Conservation (phyloP, 2,888 invertebrate genomes). For the Clitarchus hookeri region DNA sequence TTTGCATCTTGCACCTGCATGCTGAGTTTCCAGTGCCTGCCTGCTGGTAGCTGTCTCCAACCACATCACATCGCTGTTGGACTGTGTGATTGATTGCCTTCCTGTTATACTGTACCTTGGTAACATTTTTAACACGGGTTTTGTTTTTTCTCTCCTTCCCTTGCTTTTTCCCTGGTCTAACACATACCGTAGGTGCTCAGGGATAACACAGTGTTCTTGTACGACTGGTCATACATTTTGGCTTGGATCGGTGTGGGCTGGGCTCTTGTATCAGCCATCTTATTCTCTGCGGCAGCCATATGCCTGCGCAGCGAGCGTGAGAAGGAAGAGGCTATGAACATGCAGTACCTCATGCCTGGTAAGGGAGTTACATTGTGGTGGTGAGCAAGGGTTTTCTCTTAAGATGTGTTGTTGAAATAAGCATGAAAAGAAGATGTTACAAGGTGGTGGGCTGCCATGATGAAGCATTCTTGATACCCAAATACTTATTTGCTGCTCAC, state of each 20-base stretch:
- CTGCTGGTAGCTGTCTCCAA: neutral
- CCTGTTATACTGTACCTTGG: neutral
- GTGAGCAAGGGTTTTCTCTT: too few species aligned
- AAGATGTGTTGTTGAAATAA: too few species aligned
- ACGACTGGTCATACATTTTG: conserved; percentile 97
- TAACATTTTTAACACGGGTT: conserved; percentile 31
- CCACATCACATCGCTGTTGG: neutral
- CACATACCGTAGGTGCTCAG: conserved; percentile 74
- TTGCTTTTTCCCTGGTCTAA: conserved; percentile 27
- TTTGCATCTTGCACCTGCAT: conserved; percentile 10
- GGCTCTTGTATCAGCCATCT: conserved; percentile 87
- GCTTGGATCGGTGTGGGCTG: conserved; percentile 96
- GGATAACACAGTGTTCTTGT: conserved; percentile 82
- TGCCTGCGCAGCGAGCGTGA: conserved; percentile 92
- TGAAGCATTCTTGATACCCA: too few species aligned
- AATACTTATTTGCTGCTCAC: too few species aligned
- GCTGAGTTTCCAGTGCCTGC: neutral
- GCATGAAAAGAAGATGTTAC: too few species aligned
- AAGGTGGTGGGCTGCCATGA: too few species aligned
- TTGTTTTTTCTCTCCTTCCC: conserved; percentile 43
- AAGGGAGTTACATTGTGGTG: conserved; percentile 48
- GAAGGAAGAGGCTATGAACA: conserved; percentile 93
- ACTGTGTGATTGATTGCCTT: too few species aligned
- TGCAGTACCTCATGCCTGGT: conserved; percentile 98
- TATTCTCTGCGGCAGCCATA: conserved; percentile 92